Evolutionary conservation across 2,888 invertebrate genomes (phyloP), one percentile per base, ranked within the genome.

Genomic region (Eucriotettix oculatus): DNA sequence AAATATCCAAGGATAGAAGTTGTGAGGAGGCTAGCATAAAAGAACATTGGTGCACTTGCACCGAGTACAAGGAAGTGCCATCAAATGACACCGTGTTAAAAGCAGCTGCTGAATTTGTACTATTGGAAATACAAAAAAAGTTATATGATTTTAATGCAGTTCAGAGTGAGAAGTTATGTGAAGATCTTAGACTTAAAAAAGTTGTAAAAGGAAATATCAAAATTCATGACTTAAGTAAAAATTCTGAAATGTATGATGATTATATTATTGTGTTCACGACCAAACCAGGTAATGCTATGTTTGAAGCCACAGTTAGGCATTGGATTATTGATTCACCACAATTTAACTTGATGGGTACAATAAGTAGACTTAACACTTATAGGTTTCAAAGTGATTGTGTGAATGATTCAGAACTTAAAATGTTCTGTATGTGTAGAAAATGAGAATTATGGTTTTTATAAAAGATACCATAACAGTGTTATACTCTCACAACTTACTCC

Each of bases 11-110:
- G 48, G 79, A 80, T 63, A 78, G 90, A 40, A 82, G 83, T 1
- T 90, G 90, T 68, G 73, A 74, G 48, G 83, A 87, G 60, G 83
- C 81, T 10, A 79, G 79, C 1, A 82, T 90, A 58, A 76, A 78
- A 10, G 78, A 81, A 53, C 87, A 87, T 68, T 89, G 88, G 88
- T 89, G 89, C 69, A 83, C 85, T 60, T 90, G 89, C 68, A 78
- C 81, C 59, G 79, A 80, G 40, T 79, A 84, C 66, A 74, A 77
- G 64, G 69, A 76, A 16, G 69, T 76, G 48, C 57, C 63, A 0
- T 67, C 68, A 10, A 71, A 74, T 56, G 78, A 80, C 57, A 68
- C 72, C 53, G 74, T 79, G 41, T 82, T 80, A 10, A 68, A 73
- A 17, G 76, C 76, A 65, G 79, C 80, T 40, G 79, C 80, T 0